Evolutionary conservation across 2,797 vertebrate genomes (phyloP), one percentile per base, ranked within the genome.

Genomic region (Limnodromus scolopaceus): DNA sequence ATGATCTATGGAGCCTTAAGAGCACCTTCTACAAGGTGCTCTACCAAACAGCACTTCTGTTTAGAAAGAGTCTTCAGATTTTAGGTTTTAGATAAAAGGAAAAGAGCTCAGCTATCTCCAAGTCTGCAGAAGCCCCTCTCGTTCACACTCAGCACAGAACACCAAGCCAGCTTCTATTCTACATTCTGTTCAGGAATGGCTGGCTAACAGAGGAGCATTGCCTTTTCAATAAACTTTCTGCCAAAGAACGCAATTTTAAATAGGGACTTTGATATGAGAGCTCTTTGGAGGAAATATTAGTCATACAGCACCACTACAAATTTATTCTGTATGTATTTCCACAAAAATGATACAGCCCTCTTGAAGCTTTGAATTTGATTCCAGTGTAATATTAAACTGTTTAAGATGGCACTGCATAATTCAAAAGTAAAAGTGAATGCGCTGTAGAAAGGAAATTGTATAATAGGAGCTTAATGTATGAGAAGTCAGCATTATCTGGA

Each of bases 401-500:
- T 97, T 89, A 96, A 96, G 89, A 94, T 76, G 85, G 92, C 57
- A 83, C 39, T 95, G 85, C 87, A 94, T 95, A 96, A 97, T 97
- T 97, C 94, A 97, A 95, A 98, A 96, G 93, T 89, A 97, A 84
- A 94, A 96, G 69, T 88, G 65, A 96, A 84, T 78, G 80, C 22
- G n/a, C 68, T 79, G 24, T 63, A 60, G 90, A 93, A 96, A 87
- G 88, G 60, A 95, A 97, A 94, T 74, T 93, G 76, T 91, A 89
- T 96, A 97, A 97, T 88, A 90, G 71, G 39, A n/a, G 23, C 49
- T 97, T 97, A 97, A 95, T 89, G 83, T 93, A 97, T 92, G 87
- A 92, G 89, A 97, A 97, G 94, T 96, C 95, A 95, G 94, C 92
- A 92, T 92, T 95, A 96, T 97, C 94, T 93, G 85, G 76, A 95